Base-by-base conservation (phyloP, 2,888 invertebrate species). In the Parnassius smintheus region DNA sequence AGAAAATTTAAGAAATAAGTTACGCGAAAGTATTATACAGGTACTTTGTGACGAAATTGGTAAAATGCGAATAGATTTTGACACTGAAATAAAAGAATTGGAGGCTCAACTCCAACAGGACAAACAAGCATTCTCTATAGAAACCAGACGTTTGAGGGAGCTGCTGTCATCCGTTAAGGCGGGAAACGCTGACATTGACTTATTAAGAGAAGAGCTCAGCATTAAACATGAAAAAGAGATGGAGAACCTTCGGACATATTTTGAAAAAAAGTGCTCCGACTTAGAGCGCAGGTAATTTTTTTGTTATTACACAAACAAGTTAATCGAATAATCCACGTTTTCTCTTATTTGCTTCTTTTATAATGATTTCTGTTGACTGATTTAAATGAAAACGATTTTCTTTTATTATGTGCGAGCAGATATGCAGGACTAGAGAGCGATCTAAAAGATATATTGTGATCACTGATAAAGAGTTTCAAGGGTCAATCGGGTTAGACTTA, bases 181-280 rank as follows among this genome's bases (percentile, higher is more conserved):
- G 55, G 93, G 93, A 2, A 92, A 92, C 61, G 89, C 87, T 0
- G 93, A 93, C 64, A 81, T 95, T 22, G 86, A 92, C 11, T 89
- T 91, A 13, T 71, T 95, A 52, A 87, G 93, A 60, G 82, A 89
- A 42, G 95, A 95, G 73, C 81, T 96, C 42, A 94, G 94, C 61
- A 76, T 83, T 4, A 94, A 94, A 73, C 96, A 96, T 83, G 92
- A 94, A 46, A 94, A 93, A 67, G 95, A 96, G 80, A 95, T 96
- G 94, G 96, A 96, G 79, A 95, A 96, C 75, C 80, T 96, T 60
- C 91, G 96, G 54, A 95, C 93, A 10, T 96, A 96, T 75, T 96
- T 96, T 76, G 96, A 96, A 75, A 93, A 94, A 75, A 96, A 96
- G 77, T 96, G 96, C 77, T 93, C 94, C 0, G 96, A 96, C 73